These are phyloP conservation scores for Coptotermes formosanus DNA, from an alignment of 1,140 invertebrate genomes.

Conservation along the genomic window DNA sequence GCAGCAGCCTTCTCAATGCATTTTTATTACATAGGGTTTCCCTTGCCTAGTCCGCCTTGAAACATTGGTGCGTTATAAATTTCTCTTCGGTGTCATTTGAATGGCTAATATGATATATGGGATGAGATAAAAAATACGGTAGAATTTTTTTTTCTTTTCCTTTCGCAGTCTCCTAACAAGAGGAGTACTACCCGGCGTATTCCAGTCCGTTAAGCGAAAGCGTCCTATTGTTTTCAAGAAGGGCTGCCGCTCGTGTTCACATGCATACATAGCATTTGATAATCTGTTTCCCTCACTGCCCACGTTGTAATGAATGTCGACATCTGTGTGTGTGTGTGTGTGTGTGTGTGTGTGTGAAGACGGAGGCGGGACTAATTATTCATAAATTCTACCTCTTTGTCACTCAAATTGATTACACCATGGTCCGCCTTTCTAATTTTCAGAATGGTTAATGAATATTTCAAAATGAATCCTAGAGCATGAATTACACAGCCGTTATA, in stretches of 20 bases:
- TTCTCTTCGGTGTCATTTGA: conserved; percentile 1
- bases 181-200: neutral
- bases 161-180: neutral
- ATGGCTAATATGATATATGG: neutral
- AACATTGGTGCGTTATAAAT: neutral
- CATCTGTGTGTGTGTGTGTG: neutral
- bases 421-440: no score
- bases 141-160: neutral
- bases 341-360: no score
- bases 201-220: neutral
- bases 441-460: no score
- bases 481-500: no score
- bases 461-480: no score
- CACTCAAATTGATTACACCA: no score
- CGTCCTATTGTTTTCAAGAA: neutral
- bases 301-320: neutral
- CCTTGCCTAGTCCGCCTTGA: neutral
- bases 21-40: neutral
- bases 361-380: no score
- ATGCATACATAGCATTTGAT: neutral
- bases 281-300: neutral
- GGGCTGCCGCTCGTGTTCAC: neutral
- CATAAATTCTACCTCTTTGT: no score
- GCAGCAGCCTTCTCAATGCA: neutral
- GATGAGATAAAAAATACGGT: neutral